Evolutionary conservation across 2,888 invertebrate genomes (phyloP).

Genomic region (Ctena decussata): DNA sequence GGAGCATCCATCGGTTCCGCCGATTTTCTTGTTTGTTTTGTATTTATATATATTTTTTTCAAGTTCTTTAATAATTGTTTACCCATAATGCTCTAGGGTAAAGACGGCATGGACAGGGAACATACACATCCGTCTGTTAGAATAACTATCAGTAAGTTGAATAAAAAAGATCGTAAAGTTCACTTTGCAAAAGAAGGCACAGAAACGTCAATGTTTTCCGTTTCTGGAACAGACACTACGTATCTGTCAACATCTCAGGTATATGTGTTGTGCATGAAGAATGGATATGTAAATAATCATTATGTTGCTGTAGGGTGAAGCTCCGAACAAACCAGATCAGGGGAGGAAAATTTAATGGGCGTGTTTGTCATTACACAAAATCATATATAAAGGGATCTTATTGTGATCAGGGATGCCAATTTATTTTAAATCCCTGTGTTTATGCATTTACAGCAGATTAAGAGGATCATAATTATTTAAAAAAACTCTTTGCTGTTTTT

Average conservation of each 20-base stretch:
- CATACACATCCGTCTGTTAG: slow-evolving; percentile 56
- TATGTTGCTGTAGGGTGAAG: too few relatives aligned
- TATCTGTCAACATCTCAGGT: slow-evolving; percentile 61
- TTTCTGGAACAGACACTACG: slow-evolving; percentile 54
- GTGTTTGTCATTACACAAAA: too few relatives aligned
- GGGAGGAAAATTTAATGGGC: too few relatives aligned
- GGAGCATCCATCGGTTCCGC: too few relatives aligned
- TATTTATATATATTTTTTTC: not conserved
- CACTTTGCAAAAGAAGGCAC: slow-evolving; percentile 65
- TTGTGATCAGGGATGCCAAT: too few relatives aligned
- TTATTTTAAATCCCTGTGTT: too few relatives aligned
- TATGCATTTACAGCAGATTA: too few relatives aligned
- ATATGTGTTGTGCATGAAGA: slow-evolving; percentile 29
- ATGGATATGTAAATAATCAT: not conserved
- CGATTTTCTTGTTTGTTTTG: too few relatives aligned
- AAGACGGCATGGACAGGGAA: slow-evolving; percentile 35
- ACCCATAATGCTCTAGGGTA: not conserved
- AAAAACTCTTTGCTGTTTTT: too few relatives aligned
- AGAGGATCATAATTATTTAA: too few relatives aligned
- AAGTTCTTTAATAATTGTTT: not conserved
- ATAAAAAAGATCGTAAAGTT: slow-evolving; percentile 55
- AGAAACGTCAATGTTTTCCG: slow-evolving; percentile 57
- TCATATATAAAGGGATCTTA: too few relatives aligned
- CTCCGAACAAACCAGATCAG: too few relatives aligned
- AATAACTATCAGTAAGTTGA: slow-evolving; percentile 63